phyloP scores from a whole-genome alignment of 2,888 invertebrate genomes.

The Rapana venosa region DNA sequence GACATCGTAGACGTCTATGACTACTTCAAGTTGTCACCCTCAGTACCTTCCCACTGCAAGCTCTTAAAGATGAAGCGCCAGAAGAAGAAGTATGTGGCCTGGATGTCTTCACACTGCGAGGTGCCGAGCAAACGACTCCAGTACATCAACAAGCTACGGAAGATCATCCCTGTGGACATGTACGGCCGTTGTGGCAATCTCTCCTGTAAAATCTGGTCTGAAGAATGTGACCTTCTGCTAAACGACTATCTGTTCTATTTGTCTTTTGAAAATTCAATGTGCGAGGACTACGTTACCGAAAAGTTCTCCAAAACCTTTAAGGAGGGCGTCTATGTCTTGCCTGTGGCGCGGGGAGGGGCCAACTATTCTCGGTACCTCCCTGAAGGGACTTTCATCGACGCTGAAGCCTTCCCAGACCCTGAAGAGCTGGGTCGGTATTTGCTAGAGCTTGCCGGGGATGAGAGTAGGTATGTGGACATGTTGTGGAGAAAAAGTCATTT shows the following conservation, averaged over 20 bases:
- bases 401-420: conserved; percentile 27
- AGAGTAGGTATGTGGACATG: conserved; percentile 8
- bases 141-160: conserved; percentile 40
- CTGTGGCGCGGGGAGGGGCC: conserved; percentile 48
- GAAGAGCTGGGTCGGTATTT: conserved; percentile 41
- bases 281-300: conserved; percentile 48
- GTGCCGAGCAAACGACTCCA: conserved; percentile 40
- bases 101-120: conserved; percentile 45
- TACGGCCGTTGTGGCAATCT: conserved; percentile 50
- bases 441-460: conserved; percentile 14
- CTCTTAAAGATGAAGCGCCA: conserved; percentile 22
- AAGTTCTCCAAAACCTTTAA: neutral
- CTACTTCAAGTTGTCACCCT: neutral
- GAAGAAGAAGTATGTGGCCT: conserved; percentile 46
- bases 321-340: conserved; percentile 39
- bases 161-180: conserved; percentile 45
- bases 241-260: conserved; percentile 50
- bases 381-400: conserved; percentile 36
- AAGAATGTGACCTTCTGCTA: conserved; percentile 26
- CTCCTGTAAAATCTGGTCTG: neutral
- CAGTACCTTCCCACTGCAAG: conserved; percentile 7
- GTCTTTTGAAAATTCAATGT: conserved; percentile 52
- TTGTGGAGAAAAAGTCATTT: conserved; percentile 24
- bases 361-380: conserved; percentile 46
- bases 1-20: conserved; percentile 51